Evolutionary conservation across 1,140 invertebrate genomes (phyloP).

Genomic region (Theocolax elegans): DNA sequence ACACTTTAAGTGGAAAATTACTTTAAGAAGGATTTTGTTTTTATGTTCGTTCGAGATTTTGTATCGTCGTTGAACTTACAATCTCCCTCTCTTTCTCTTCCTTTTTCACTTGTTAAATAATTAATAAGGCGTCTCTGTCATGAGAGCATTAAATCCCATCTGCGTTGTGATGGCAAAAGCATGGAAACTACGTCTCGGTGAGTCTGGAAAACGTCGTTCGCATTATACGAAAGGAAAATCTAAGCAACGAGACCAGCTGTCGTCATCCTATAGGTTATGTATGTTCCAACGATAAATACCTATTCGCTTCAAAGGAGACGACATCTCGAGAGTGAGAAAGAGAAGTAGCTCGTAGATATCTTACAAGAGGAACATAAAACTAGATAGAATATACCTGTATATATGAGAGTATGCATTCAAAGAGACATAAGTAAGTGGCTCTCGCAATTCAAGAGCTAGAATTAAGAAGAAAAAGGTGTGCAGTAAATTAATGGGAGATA

Average conservation of each 20-base stretch:
- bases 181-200: neutral
- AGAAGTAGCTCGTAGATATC: too few species aligned
- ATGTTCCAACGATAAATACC: slow-evolving; percentile 7
- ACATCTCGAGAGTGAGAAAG: neutral
- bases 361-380: neutral
- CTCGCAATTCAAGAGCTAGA: slow-evolving; percentile 6
- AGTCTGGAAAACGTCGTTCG: too few species aligned
- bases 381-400: too few species aligned
- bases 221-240: too few species aligned
- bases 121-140: slow-evolving; percentile 16
- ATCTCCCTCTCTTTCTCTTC: too few species aligned
- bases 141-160: slow-evolving; percentile 14
- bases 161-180: neutral
- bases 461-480: slow-evolving; percentile 18
- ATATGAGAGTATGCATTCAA: neutral
- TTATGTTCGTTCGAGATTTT: too few species aligned
- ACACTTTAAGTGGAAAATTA: too few species aligned
- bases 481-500: too few species aligned
- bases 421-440: slow-evolving; percentile 13
- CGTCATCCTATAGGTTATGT: slow-evolving; percentile 24
- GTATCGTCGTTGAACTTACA: too few species aligned
- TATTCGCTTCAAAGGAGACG: slow-evolving; percentile 14
- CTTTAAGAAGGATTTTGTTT: too few species aligned
- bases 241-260: too few species aligned
- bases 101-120: too few species aligned